These are phyloP conservation scores for Nineta flava DNA, from an alignment of 2,888 invertebrate species.

Conservation along the genomic window DNA sequence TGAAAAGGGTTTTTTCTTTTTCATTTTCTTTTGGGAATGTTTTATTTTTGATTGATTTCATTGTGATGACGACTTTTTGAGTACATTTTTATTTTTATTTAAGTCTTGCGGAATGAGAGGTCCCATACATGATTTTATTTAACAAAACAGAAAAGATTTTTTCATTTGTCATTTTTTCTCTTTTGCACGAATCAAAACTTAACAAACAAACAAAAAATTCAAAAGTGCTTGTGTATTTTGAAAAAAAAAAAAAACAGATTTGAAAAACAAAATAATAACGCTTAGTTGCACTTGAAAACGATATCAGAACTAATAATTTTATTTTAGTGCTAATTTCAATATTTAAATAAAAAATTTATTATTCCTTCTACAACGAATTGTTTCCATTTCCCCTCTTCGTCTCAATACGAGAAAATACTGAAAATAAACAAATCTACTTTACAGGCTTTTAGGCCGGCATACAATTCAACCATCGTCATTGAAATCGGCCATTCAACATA, in stretches of 20 bases:
- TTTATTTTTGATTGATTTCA: not conserved
- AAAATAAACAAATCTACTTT: not conserved
- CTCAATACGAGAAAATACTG: no score
- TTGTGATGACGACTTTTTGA: not conserved
- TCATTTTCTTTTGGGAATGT: not conserved
- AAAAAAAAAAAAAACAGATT: not conserved
- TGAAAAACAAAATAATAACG: not conserved
- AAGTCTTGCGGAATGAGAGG: not conserved
- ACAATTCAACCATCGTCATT: not conserved
- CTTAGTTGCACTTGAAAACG: not conserved
- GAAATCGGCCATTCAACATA: no score
- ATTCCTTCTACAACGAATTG: no score
- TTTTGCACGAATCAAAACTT: not conserved
- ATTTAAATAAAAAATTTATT: no score
- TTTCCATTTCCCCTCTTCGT: not conserved
- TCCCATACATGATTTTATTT: not conserved
- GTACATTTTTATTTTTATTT: not conserved
- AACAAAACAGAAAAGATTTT: not conserved
- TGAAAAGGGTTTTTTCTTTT: no score
- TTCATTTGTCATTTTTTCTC: no score
- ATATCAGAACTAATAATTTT: no score
- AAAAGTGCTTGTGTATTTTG: slow-evolving; percentile 4
- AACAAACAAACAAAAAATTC: not conserved
- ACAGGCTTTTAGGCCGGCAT: not conserved
- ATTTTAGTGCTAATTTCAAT: no score